Evolutionary conservation across 2,888 invertebrate species (phyloP), one percentile per base, ranked within the genome.

Genomic region (Nesidiocoris tenuis): DNA sequence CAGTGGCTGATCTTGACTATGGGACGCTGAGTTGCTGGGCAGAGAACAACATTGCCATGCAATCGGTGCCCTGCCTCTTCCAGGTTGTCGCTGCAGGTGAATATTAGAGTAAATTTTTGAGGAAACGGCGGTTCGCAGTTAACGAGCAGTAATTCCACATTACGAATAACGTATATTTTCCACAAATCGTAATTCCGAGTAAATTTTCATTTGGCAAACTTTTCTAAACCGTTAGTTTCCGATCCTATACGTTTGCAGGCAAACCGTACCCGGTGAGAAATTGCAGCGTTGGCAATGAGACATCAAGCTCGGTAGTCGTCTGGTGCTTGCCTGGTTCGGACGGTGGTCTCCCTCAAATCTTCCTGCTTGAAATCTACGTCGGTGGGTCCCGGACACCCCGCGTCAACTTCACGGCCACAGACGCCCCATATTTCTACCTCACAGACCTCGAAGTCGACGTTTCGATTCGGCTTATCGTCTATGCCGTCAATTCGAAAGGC

Each of bases 1-100:
- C 89, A 23, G 85, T 85, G 64, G 86, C 87, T 16, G 89, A 89
- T 81, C 83, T 91, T 84, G 95, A 95, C 87, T 95, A 95, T 84
- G 95, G 95, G 76, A 93, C 93, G 18, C 85, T 95, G 75, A 93
- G 93, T 39, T 95, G 95, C 84, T 90, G 93, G 87, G 95, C 94
- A 16, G 87, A 90, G 80, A 95, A 95, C 85, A 88, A 89, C 81
- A 93, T 95, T 76, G 95, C 95, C 79, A 86, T 90, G 75, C 95
- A 95, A 84, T 85, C 90, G 80, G 88, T 90, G 80, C 94, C 95
- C 12, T 95, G 95, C 83, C 88, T 94, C 82, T 94, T 94, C 85
- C 94, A 94, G 84, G 91, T 95, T 83, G 93, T 95, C 57, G 90
- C 94, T 71, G 95, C 95, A 81, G 94, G 95, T 94, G 83, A 86